Conservation (phyloP, 2,888 invertebrate species). For the Parnassius glacialis region DNA sequence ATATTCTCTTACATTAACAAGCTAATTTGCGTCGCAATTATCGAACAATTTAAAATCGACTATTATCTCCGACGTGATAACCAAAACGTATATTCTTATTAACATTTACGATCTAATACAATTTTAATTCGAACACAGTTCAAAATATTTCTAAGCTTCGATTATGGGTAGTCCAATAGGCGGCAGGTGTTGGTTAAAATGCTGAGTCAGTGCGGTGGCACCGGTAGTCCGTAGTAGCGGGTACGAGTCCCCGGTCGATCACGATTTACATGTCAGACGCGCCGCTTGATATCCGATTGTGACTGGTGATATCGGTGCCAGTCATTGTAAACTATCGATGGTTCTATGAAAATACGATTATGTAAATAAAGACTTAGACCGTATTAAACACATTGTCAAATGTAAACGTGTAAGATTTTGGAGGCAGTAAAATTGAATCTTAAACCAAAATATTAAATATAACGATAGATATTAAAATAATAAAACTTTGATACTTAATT, state of each 20-base stretch:
- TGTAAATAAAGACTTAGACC: conserved; percentile 51
- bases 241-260: conserved; percentile 68
- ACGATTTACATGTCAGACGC: conserved; percentile 79
- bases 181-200: conserved; percentile 68
- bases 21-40: conserved; percentile 53
- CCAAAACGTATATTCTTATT: background rate
- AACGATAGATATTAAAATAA: no score
- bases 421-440: no score
- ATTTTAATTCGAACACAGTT: conserved; percentile 4
- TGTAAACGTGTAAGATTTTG: background rate
- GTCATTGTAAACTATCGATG: conserved; percentile 53
- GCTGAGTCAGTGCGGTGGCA: conserved; percentile 77
- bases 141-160: conserved; percentile 8
- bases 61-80: conserved; percentile 39
- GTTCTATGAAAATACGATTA: conserved; percentile 64
- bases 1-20: conserved; percentile 35
- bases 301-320: conserved; percentile 44
- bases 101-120: background rate
- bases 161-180: conserved; percentile 27
- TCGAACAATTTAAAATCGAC: conserved; percentile 42
- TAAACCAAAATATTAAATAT: no score
- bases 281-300: conserved; percentile 77
- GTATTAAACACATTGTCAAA: conserved; percentile 31
- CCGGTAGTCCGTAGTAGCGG: conserved; percentile 76
- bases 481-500: no score